Conservation (phyloP, 2,888 invertebrate species). For the Rhingia campestris region DNA sequence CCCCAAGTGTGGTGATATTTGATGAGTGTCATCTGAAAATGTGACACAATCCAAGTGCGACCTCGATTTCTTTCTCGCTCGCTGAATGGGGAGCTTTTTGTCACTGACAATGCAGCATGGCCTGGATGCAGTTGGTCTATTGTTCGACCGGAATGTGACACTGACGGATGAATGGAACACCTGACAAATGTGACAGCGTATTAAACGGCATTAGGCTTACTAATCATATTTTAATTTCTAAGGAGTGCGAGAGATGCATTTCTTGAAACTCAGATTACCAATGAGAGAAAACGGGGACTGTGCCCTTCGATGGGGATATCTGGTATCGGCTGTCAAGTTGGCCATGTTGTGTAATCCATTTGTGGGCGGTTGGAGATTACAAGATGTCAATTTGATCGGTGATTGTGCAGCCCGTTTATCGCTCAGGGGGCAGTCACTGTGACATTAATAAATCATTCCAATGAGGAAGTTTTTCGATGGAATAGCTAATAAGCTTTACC, state of each 20-base stretch:
- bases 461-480: neutral
- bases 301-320: constrained; percentile 28
- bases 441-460: constrained; percentile 40
- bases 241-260: constrained; percentile 18
- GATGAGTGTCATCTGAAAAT: constrained; percentile 66
- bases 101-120: neutral
- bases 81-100: constrained; percentile 32
- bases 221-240: constrained; percentile 64
- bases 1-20: constrained; percentile 48
- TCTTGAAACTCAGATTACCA: constrained; percentile 37
- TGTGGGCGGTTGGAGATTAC: constrained; percentile 68
- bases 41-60: constrained; percentile 36
- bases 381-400: constrained; percentile 48
- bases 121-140: constrained; percentile 7
- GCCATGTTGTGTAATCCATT: constrained; percentile 46
- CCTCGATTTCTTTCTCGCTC: constrained; percentile 1
- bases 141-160: constrained; percentile 57
- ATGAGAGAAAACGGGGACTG: constrained; percentile 18
- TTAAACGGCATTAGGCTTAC: constrained; percentile 69
- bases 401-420: constrained; percentile 27
- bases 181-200: constrained; percentile 63
- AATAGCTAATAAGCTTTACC: neutral
- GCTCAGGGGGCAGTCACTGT: constrained; percentile 9
- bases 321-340: constrained; percentile 13
- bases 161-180: constrained; percentile 70